Evolutionary conservation across 2,113 vertebrate genomes (phyloP).

Genomic region (Tupaia tana): DNA sequence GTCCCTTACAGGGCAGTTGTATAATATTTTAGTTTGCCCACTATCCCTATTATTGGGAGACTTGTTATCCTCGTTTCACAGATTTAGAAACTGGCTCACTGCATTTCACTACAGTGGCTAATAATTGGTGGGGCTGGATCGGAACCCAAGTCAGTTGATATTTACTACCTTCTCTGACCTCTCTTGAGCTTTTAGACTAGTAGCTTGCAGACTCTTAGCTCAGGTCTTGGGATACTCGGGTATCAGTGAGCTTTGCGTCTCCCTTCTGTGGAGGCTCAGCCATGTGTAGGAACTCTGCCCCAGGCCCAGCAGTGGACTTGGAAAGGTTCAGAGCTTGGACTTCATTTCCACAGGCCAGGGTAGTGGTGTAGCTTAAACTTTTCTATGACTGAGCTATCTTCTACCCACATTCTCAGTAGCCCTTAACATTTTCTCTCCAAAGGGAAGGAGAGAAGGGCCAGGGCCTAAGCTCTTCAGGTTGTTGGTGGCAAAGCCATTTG

Average conservation of each 20-base stretch:
- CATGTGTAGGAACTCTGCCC: neutral
- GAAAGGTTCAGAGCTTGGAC: neutral
- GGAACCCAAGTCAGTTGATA: neutral
- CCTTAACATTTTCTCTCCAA: neutral
- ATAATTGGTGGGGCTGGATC: neutral
- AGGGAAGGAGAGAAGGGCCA: neutral
- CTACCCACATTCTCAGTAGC: neutral
- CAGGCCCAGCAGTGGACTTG: slow-evolving; percentile 12
- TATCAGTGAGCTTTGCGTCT: slow-evolving; percentile 29
- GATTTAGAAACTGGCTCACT: slow-evolving; percentile 39
- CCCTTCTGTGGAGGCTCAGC: slow-evolving; percentile 40
- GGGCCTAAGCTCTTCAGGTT: slow-evolving; percentile 30
- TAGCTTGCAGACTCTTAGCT: slow-evolving; percentile 12
- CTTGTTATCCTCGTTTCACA: slow-evolving; percentile 25
- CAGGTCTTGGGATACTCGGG: neutral
- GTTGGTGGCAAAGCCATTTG: neutral
- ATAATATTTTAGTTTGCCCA: slow-evolving; percentile 18
- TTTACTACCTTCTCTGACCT: neutral
- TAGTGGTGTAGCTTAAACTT: slow-evolving; percentile 23
- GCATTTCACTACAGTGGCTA: slow-evolving; percentile 37
- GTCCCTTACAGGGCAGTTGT: slow-evolving; percentile 9
- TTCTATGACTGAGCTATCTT: neutral
- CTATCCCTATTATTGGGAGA: slow-evolving; percentile 18
- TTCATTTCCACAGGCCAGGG: neutral
- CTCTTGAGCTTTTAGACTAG: slow-evolving; percentile 9